These are phyloP conservation scores for Netelia fuscicornis DNA, from an alignment of 2,888 invertebrate genomes.

Conservation along the genomic window DNA sequence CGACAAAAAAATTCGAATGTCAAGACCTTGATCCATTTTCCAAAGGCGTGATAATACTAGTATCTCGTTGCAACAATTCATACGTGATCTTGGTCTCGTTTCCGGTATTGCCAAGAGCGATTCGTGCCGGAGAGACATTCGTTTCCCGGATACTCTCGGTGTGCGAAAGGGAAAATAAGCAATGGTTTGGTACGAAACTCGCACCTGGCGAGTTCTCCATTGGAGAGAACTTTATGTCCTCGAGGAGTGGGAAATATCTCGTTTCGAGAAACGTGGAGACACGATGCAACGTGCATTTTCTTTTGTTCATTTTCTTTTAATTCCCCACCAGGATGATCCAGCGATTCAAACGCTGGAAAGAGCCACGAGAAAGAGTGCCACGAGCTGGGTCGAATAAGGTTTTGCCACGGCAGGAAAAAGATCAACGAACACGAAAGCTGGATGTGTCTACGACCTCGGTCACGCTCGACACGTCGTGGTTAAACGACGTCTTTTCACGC, in stretches of 20 bases:
- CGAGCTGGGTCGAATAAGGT: not conserved
- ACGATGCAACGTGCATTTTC: not conserved
- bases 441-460: constrained; percentile 17
- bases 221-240: not conserved
- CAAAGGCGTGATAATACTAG: not conserved
- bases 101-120: not conserved
- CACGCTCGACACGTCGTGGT: not conserved
- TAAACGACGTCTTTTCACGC: not conserved
- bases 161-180: constrained; percentile 17
- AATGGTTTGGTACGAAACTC: not conserved
- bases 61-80: not conserved
- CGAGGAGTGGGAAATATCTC: not conserved
- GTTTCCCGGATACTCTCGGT: not conserved
- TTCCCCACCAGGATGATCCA: not conserved
- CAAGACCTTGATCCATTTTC: not conserved
- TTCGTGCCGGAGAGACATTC: not conserved
- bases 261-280: not conserved
- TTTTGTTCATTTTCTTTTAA: no score
- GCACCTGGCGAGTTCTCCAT: not conserved
- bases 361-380: not conserved
- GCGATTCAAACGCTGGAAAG: not conserved
- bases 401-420: constrained; percentile 9
- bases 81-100: not conserved
- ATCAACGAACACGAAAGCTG: constrained; percentile 6
- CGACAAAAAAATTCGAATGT: not conserved